phyloP scores from a whole-genome alignment of 2,797 vertebrate genomes.

The Erethizon dorsatum region DNA sequence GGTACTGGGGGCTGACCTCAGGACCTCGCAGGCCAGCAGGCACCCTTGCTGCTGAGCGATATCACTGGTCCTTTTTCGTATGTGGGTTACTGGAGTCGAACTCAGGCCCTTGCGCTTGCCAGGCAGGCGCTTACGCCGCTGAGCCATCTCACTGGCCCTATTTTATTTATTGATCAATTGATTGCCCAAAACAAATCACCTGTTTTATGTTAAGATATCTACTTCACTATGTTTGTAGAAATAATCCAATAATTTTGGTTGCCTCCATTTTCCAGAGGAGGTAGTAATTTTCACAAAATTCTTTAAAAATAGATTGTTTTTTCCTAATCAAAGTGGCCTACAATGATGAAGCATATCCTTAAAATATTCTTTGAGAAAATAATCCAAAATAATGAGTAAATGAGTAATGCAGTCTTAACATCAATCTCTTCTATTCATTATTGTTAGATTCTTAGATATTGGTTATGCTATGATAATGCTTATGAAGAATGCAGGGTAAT shows the following conservation, averaged over 20 bases:
- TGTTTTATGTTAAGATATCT: not conserved
- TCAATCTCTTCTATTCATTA: constrained; percentile 58
- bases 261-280: not conserved
- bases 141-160: too few species aligned
- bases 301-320: constrained; percentile 22
- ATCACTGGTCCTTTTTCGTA: too few species aligned
- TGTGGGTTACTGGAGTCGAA: too few species aligned
- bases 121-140: too few species aligned
- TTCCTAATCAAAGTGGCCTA: constrained; percentile 48
- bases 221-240: not conserved
- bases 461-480: constrained; percentile 55
- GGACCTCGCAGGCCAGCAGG: too few species aligned
- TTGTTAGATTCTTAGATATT: constrained; percentile 61
- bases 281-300: constrained; percentile 29
- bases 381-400: constrained; percentile 57
- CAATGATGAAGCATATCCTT: constrained; percentile 26
- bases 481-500: constrained; percentile 60
- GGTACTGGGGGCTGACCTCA: too few species aligned
- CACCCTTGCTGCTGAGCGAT: too few species aligned
- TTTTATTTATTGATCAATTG: not conserved
- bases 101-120: too few species aligned
- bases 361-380: constrained; percentile 15
- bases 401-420: constrained; percentile 43
- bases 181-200: not conserved
- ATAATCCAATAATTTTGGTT: not conserved